Conservation (phyloP, 2,113 vertebrate species). For the Silurus asotus region DNA sequence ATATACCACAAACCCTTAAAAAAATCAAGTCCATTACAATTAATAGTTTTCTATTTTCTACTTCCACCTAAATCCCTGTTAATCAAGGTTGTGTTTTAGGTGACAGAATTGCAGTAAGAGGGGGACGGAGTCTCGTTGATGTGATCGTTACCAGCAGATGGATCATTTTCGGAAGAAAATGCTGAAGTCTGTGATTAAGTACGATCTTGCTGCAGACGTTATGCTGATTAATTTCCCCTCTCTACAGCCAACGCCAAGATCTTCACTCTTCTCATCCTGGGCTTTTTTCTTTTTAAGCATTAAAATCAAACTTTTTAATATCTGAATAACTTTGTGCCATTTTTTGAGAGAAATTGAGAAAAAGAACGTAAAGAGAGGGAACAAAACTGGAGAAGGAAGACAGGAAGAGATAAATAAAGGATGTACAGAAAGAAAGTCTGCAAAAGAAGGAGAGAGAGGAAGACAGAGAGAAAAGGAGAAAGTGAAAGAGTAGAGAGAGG, state of each 20-base stretch:
- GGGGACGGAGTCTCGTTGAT: constrained; percentile 59
- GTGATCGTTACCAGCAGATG: constrained; percentile 59
- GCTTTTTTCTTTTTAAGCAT: constrained; percentile 51
- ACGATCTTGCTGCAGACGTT: constrained; percentile 66
- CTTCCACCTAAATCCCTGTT: constrained; percentile 50
- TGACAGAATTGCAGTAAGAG: constrained; percentile 47
- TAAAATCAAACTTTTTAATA: constrained; percentile 75
- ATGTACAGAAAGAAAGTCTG: no score
- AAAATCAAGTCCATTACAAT: no score
- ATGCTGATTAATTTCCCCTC: constrained; percentile 74
- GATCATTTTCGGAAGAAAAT: constrained; percentile 66
- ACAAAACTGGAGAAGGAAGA: no score
- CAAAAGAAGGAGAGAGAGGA: no score
- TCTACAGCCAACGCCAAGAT: constrained; percentile 61
- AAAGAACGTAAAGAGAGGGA: no score
- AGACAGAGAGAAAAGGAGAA: no score
- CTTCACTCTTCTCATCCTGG: constrained; percentile 48
- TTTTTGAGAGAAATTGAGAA: constrained; percentile 38
- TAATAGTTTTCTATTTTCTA: no score
- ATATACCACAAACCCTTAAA: no score
- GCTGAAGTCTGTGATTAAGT: constrained; percentile 68
- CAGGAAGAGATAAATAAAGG: no score
- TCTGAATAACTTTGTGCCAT: constrained; percentile 68
- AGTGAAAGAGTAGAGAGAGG: no score
- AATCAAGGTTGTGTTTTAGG: constrained; percentile 55